Percentiles rank a stretch among this genome's conserved stretches.
Evolutionary conservation across 2,888 invertebrate genomes (phyloP).

Genomic region (Amphimallon solstitiale): DNA sequence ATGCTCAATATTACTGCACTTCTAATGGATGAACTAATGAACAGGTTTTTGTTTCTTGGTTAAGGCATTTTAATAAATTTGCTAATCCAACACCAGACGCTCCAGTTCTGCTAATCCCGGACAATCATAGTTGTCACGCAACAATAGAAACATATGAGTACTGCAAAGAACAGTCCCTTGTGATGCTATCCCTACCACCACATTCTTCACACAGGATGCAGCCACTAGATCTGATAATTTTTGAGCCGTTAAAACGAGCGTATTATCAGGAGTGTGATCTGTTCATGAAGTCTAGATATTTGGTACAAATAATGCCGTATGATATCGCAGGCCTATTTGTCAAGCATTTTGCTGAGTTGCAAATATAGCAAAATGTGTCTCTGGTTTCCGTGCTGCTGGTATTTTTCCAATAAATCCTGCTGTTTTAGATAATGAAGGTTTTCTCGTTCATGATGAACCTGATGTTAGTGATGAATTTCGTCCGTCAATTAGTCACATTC

Average conservation of each 20-base stretch:
- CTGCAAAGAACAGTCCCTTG: constrained; percentile 38
- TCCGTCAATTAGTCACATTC: too few relatives aligned
- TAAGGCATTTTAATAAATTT: constrained; percentile 25
- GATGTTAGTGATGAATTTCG: too few relatives aligned
- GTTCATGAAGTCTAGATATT: not conserved
- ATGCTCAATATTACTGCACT: constrained; percentile 50
- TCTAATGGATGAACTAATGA: constrained; percentile 52
- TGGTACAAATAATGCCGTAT: constrained; percentile 12
- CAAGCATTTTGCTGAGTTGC: too few relatives aligned
- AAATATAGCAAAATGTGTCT: too few relatives aligned
- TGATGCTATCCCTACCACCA: constrained; percentile 46
- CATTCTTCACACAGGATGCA: constrained; percentile 45
- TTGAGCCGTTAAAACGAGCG: not conserved
- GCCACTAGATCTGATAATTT: not conserved
- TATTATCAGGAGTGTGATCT: not conserved
- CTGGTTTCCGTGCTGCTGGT: too few relatives aligned
- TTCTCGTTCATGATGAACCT: too few relatives aligned
- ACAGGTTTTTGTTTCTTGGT: constrained; percentile 42
- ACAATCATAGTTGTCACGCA: constrained; percentile 50
- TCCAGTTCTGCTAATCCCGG: constrained; percentile 48
- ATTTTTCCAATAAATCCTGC: too few relatives aligned
- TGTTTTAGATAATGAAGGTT: too few relatives aligned
- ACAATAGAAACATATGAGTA: constrained; percentile 37
- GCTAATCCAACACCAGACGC: constrained; percentile 24
- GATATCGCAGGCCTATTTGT: constrained; percentile 21